Evolutionary conservation across 1,140 invertebrate species (phyloP).

Genomic region (Ganaspis sp.): DNA sequence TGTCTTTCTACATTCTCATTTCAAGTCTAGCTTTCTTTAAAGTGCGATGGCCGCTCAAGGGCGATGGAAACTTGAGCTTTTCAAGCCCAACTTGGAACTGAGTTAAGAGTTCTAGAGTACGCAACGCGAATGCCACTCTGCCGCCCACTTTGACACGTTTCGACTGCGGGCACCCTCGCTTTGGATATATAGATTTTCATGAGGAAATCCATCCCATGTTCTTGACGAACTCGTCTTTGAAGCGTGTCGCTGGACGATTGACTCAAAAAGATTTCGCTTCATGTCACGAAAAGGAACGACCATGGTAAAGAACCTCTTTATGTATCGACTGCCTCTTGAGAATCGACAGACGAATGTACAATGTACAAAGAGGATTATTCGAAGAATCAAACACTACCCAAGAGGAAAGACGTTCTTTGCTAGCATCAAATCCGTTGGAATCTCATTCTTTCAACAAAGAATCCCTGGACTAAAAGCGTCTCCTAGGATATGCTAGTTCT

Average conservation of each 20-base stretch:
- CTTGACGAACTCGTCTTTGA: slow-evolving; percentile 48
- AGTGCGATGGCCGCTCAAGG: slow-evolving; percentile 60
- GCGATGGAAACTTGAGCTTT: slow-evolving; percentile 55
- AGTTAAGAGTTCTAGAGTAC: slow-evolving; percentile 57
- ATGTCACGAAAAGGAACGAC: neutral
- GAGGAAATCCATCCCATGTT: slow-evolving; percentile 41
- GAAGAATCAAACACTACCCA: slow-evolving; percentile 9
- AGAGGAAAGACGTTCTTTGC: slow-evolving; percentile 16
- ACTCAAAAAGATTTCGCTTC: slow-evolving; percentile 17
- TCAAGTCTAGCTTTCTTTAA: slow-evolving; percentile 49
- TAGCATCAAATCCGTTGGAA: neutral
- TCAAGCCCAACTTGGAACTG: slow-evolving; percentile 58
- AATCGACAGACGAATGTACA: slow-evolving; percentile 9
- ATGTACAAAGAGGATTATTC: slow-evolving; percentile 22
- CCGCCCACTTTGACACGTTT: slow-evolving; percentile 55
- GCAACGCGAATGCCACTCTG: slow-evolving; percentile 59
- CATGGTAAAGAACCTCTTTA: neutral
- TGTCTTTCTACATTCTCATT: neutral
- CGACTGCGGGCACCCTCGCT: slow-evolving; percentile 38
- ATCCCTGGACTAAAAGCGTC: neutral
- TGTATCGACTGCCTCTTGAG: neutral
- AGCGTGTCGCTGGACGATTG: slow-evolving; percentile 29
- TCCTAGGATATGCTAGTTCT: neutral
- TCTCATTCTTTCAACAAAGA: neutral
- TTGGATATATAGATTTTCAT: slow-evolving; percentile 55